phyloP scores from a whole-genome alignment of 2,888 invertebrate species.

The Oscheius sp. region DNA sequence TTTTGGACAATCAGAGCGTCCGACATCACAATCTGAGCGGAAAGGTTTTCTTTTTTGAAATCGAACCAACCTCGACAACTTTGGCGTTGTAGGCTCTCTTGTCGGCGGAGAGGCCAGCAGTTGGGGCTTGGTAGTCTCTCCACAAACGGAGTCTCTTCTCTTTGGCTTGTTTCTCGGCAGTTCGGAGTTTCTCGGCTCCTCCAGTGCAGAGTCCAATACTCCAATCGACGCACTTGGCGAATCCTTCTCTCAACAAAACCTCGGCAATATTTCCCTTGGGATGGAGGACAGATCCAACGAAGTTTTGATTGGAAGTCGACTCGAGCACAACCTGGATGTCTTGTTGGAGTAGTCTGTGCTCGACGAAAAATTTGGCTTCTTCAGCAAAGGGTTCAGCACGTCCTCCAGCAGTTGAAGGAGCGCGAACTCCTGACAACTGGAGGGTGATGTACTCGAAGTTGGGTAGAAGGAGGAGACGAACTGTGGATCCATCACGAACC shows the following conservation, averaged over 20 bases:
- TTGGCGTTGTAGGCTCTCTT: conserved; percentile 56
- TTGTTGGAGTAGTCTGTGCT: conserved; percentile 87
- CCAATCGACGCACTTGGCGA: conserved; percentile 93
- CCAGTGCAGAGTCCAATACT: conserved; percentile 84
- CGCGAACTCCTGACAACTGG: conserved; percentile 88
- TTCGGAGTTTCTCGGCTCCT: conserved; percentile 83
- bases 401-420: conserved; percentile 52
- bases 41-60: too few relatives aligned
- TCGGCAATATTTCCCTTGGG: conserved; percentile 90
- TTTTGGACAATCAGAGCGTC: conserved; percentile 89
- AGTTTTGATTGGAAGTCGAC: conserved; percentile 89
- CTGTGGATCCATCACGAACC: conserved; percentile 92
- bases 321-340: conserved; percentile 87
- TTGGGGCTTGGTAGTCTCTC: conserved; percentile 84
- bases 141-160: conserved; percentile 86
- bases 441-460: conserved; percentile 89
- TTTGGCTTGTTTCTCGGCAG: conserved; percentile 87
- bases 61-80: not conserved
- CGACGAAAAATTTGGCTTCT: conserved; percentile 92
- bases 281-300: conserved; percentile 90
- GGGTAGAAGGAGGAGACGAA: conserved; percentile 88
- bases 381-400: conserved; percentile 80
- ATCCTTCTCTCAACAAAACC: conserved; percentile 84
- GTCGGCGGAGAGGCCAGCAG: conserved; percentile 49
- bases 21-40: conserved; percentile 82